These are phyloP conservation scores for Sylvietta virens DNA, from an alignment of 2,113 vertebrate genomes.

Conservation along the genomic window DNA sequence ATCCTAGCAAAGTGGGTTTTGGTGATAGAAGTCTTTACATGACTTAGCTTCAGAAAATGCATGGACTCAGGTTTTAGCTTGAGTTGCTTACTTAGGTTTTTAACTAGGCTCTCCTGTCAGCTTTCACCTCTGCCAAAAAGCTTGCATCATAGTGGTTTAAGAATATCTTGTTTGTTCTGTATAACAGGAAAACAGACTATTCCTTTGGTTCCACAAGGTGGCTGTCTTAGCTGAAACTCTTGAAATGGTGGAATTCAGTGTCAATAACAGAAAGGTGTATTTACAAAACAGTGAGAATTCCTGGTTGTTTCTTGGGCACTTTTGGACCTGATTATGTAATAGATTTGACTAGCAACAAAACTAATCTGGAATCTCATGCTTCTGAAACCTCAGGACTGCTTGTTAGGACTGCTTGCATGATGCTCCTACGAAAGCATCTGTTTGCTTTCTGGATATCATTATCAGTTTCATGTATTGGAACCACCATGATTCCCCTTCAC, in stretches of 20 bases:
- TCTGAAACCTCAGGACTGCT: not conserved
- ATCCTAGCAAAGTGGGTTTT: not conserved
- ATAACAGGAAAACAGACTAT: not conserved
- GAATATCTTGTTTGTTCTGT: not conserved
- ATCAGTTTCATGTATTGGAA: not conserved
- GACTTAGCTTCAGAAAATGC: not conserved
- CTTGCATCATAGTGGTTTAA: not conserved
- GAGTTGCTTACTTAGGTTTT: not conserved
- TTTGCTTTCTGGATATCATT: not conserved
- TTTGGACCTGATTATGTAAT: not conserved
- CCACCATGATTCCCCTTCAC: not conserved
- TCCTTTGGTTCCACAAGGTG: not conserved
- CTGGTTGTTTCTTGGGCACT: not conserved
- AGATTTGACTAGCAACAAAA: not conserved
- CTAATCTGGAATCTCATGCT: not conserved
- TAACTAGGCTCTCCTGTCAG: not conserved
- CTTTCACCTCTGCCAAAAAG: not conserved
- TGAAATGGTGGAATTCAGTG: not conserved
- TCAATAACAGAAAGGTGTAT: not conserved
- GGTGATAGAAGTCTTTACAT: not conserved
- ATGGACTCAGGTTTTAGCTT: not conserved
- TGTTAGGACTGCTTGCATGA: not conserved
- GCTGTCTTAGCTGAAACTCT: not conserved
- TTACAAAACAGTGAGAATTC: not conserved
- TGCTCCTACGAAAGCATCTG: not conserved